Base-by-base conservation (phyloP, 2,888 invertebrate species). In the Steinernema carpocapsae region DNA sequence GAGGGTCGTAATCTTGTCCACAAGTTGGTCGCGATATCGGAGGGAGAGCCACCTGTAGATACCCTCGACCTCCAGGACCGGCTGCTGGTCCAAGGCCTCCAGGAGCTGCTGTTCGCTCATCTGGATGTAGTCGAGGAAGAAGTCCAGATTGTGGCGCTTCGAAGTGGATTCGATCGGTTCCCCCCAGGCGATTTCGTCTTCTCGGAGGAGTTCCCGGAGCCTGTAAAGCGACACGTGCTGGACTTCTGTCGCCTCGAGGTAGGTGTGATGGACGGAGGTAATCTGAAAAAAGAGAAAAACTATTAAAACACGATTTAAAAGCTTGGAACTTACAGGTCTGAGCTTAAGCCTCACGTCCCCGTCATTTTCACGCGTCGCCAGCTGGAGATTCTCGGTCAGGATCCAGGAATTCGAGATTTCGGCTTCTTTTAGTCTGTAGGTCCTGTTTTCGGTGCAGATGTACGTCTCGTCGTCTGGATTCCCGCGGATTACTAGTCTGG, bases 71-170 rank as follows among this genome's bases (percentile, higher is more conserved):
- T 64, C 32, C 2, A 64, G 32, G 10, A 29, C 29, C 32, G 64
- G 64, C 64, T 17, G 29, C 17, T 26, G 17, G 12, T 7, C 17
- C 14, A 64, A 17, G 1, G 64, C 14, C 1, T 64, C 64, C 17
- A 12, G 24, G 29, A 64, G 32, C 64, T 64, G 64, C 32, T 64
- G 12, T 17, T 64, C 64, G 37, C 64, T 64, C 64, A 64, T 64
- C 64, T 64, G 64, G 17, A 64, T 26, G 32, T 32, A 29, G 64
- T 64, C 64, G 17, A 64, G 32, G 4, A 64, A 29, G 29, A 26
- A 64, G 17, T 64, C 64, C 37, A 22, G 29, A 32, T 26, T 64
- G 64, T 64, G 64, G 17, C 10, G 24, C 64, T 64, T 64, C 1
- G 10, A 2, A 2, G 7, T 32, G 4, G 64, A 64, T 37, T 64